A percentile compares a stretch with the other conserved stretches of the same genome.
Evolutionary conservation across 2,888 invertebrate species (phyloP).

Genomic region (Sturmia bella): DNA sequence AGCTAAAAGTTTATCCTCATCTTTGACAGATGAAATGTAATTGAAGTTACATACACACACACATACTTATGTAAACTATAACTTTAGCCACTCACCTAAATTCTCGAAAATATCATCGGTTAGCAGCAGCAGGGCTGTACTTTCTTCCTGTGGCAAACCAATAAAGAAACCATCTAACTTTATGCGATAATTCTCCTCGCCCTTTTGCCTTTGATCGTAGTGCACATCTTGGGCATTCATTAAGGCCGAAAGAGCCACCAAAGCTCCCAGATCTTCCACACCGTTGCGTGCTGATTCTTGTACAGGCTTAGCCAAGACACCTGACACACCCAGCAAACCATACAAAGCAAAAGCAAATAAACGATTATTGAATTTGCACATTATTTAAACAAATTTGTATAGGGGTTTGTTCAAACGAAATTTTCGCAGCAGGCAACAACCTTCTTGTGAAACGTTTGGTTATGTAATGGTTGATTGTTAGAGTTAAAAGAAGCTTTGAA

Average conservation of each 20-base stretch:
- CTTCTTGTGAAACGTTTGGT: slow-evolving; percentile 60
- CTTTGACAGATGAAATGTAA: slow-evolving; percentile 53
- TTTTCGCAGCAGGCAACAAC: slow-evolving; percentile 46
- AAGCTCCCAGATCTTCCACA: slow-evolving; percentile 25
- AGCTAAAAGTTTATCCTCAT: slow-evolving; percentile 69
- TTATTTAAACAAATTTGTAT: slow-evolving; percentile 61
- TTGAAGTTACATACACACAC: no score
- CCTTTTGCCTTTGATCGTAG: slow-evolving; percentile 90
- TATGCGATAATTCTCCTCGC: slow-evolving; percentile 88
- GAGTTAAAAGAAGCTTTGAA: slow-evolving; percentile 10
- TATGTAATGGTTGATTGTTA: slow-evolving; percentile 66
- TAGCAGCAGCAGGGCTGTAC: slow-evolving; percentile 64
- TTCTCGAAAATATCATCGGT: slow-evolving; percentile 71
- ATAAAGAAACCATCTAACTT: slow-evolving; percentile 83
- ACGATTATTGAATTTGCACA: slow-evolving; percentile 81
- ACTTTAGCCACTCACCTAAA: slow-evolving; percentile 67
- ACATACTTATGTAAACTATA: background rate
- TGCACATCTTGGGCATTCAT: slow-evolving; percentile 76
- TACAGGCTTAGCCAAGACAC: slow-evolving; percentile 43
- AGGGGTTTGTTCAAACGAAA: background rate
- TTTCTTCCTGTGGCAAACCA: slow-evolving; percentile 74
- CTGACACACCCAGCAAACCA: slow-evolving; percentile 44
- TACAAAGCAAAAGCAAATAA: slow-evolving; percentile 76
- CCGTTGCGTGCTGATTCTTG: background rate
- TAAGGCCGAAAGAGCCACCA: slow-evolving; percentile 53